A percentile compares a stretch with the other conserved stretches of the same genome.
These are phyloP conservation scores for Imbricaverruca yamaguchii DNA, from an alignment of 2,888 invertebrate genomes.

Conservation along the genomic window DNA sequence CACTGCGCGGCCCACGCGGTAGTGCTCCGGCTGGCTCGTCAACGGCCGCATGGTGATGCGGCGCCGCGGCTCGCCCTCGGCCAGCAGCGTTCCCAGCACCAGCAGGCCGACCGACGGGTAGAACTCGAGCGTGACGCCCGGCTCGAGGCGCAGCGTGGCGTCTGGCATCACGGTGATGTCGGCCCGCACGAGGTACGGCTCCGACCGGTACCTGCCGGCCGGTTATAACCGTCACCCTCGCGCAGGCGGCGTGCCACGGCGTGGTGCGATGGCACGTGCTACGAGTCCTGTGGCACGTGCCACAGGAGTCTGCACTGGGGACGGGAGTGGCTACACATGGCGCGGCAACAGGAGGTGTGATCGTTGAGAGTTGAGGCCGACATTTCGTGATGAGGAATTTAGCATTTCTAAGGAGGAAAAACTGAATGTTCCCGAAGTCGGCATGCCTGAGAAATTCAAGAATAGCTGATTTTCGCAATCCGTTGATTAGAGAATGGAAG, in stretches of 20 bases:
- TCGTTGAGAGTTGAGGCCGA: too few relatives aligned
- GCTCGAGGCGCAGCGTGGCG: conserved; percentile 71
- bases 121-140: conserved; percentile 87
- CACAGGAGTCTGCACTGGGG: too few relatives aligned
- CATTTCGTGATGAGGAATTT: too few relatives aligned
- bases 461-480: too few relatives aligned
- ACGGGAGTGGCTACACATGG: too few relatives aligned
- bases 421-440: too few relatives aligned
- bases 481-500: too few relatives aligned
- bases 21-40: conserved; percentile 24
- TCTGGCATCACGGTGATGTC: conserved; percentile 97
- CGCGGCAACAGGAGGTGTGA: too few relatives aligned
- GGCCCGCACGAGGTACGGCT: conserved; percentile 70
- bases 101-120: conserved; percentile 91
- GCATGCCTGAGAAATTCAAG: too few relatives aligned
- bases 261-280: background rate
- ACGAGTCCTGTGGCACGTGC: background rate
- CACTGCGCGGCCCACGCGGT: conserved; percentile 27
- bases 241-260: background rate
- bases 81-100: conserved; percentile 81
- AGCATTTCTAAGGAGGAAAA: too few relatives aligned
- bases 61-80: conserved; percentile 55
- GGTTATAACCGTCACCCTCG: background rate
- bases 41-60: conserved; percentile 36
- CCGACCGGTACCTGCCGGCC: conserved; percentile 42